Evolutionary conservation across 2,113 vertebrate species (phyloP).

Genomic region (Ceyx cyanopectus): DNA sequence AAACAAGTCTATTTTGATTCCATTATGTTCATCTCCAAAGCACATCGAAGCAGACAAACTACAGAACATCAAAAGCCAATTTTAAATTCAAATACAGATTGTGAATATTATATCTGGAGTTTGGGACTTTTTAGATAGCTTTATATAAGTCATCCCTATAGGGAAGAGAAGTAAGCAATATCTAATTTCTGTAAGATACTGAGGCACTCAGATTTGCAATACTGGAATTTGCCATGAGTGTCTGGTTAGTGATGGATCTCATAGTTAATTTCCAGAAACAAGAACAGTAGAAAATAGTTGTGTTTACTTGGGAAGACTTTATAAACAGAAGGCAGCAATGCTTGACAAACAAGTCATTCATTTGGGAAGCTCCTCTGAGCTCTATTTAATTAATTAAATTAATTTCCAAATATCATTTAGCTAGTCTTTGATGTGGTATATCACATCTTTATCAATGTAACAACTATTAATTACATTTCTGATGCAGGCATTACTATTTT

Average conservation of each 20-base stretch:
- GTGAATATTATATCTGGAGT: not conserved
- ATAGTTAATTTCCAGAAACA: not conserved
- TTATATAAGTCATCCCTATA: not conserved
- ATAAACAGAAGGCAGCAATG: conserved; percentile 44
- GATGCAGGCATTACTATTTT: conserved; percentile 27
- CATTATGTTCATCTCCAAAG: not conserved
- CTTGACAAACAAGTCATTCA: conserved; percentile 49
- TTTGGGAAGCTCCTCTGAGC: conserved; percentile 50
- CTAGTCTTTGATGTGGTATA: conserved; percentile 61
- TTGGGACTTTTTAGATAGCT: not conserved
- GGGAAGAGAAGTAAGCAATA: not conserved
- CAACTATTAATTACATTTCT: conserved; percentile 61
- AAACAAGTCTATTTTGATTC: not conserved
- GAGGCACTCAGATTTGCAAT: not conserved
- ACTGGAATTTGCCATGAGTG: not conserved
- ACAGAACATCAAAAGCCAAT: not conserved
- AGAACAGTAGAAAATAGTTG: conserved; percentile 14
- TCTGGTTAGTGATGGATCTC: not conserved
- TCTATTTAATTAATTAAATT: conserved; percentile 61
- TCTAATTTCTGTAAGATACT: not conserved
- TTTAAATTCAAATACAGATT: not conserved
- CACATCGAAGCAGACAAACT: not conserved
- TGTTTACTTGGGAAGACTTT: conserved; percentile 26
- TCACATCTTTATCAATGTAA: conserved; percentile 65
- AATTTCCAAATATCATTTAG: conserved; percentile 62